These are phyloP conservation scores for Sapajus apella DNA, from an alignment of 2,113 vertebrate species.

Conservation along the genomic window DNA sequence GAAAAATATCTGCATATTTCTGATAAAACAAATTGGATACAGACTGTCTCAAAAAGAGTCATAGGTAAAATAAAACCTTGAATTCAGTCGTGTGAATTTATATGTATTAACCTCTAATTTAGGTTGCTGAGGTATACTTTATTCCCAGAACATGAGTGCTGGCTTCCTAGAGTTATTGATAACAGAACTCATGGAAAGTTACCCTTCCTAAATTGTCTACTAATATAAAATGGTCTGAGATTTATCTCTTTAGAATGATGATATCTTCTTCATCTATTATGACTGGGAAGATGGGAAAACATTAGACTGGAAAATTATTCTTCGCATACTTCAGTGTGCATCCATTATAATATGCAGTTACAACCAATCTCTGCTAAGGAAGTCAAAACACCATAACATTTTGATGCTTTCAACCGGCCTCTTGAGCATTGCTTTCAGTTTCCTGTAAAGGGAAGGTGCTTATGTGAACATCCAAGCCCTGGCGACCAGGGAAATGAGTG, in stretches of 20 bases:
- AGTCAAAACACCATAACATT: background rate
- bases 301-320: conserved; percentile 25
- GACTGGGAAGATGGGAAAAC: background rate
- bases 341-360: conserved; percentile 1
- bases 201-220: background rate
- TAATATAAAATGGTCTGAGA: conserved; percentile 19
- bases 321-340: background rate
- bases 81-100: background rate
- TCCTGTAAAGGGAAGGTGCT: background rate
- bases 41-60: background rate
- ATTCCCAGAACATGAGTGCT: background rate
- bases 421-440: background rate
- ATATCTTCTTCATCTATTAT: background rate
- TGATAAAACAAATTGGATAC: conserved; percentile 1
- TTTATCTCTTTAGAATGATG: background rate
- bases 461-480: background rate
- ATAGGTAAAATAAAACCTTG: background rate
- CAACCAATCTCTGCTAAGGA: background rate
- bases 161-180: background rate
- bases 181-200: background rate
- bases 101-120: background rate
- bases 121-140: background rate
- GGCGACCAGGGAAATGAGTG: background rate
- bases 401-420: background rate
- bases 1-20: background rate